phyloP scores from a whole-genome alignment of 2,888 invertebrate genomes.

The Patella ulyssiponensis region DNA sequence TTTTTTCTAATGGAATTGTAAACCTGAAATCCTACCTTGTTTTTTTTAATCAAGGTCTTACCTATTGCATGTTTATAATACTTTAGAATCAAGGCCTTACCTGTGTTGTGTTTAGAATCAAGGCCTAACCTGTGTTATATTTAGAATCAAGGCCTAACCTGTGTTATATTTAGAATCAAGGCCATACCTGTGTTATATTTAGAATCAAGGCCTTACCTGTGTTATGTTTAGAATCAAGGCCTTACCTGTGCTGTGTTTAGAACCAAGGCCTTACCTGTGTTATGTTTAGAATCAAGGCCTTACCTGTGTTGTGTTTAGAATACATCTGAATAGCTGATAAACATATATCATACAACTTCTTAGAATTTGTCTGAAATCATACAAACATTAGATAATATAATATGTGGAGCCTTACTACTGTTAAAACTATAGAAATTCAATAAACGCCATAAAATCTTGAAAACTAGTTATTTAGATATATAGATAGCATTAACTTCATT shows the following conservation, averaged over 20 bases:
- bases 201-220: conserved; percentile 70
- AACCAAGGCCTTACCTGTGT: conserved; percentile 71
- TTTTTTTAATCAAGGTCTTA: conserved; percentile 66
- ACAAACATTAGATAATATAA: conserved; percentile 6
- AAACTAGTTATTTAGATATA: too few species aligned
- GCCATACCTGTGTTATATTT: conserved; percentile 68
- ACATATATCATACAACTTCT: conserved; percentile 80
- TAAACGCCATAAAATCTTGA: too few species aligned
- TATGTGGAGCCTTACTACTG: conserved; percentile 16
- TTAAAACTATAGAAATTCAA: neutral
- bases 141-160: conserved; percentile 71
- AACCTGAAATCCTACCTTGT: too few species aligned
- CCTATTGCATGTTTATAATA: too few species aligned
- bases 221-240: conserved; percentile 70
- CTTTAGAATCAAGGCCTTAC: conserved; percentile 35
- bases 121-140: conserved; percentile 65
- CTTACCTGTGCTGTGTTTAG: conserved; percentile 70
- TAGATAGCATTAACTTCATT: too few species aligned
- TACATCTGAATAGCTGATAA: conserved; percentile 82
- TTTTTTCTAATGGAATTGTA: too few species aligned
- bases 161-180: conserved; percentile 73
- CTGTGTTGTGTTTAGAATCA: conserved; percentile 71
- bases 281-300: conserved; percentile 72
- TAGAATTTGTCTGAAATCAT: conserved; percentile 71
- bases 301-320: conserved; percentile 71